These are phyloP conservation scores for Acrocephalus scirpaceus DNA, from an alignment of 2,797 vertebrate genomes.

Conservation along the genomic window DNA sequence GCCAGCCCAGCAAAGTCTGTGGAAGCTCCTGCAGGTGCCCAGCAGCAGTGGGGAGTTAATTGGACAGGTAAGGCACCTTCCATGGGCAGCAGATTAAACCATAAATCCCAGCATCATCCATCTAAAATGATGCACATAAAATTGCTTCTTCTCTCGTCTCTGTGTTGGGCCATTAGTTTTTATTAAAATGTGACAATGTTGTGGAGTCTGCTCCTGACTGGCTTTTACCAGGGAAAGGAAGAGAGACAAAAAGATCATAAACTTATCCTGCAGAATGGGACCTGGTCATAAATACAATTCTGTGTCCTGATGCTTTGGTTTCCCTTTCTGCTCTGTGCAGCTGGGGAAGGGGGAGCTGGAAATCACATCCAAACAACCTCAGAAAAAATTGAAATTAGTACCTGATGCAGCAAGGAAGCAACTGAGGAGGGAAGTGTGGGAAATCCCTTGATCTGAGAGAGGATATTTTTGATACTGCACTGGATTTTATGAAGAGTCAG, in stretches of 20 bases:
- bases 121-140: conserved; percentile 7
- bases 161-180: conserved; percentile 32
- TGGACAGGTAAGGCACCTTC: not conserved
- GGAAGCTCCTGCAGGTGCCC: not conserved
- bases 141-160: not conserved
- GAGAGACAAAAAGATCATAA: not conserved
- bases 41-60: not conserved
- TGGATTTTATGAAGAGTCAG: not conserved
- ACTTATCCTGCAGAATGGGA: not conserved
- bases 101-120: conserved; percentile 4
- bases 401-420: not conserved
- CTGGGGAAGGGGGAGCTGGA: not conserved
- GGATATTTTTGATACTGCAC: not conserved
- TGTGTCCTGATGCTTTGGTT: not conserved
- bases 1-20: not conserved
- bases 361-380: not conserved
- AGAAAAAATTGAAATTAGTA: not conserved
- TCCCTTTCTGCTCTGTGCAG: not conserved
- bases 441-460: not conserved
- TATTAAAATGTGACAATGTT: conserved; percentile 40
- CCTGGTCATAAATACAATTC: not conserved
- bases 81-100: not conserved
- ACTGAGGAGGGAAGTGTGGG: not conserved
- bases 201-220: not conserved
- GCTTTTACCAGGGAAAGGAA: not conserved